phyloP scores from a whole-genome alignment of 2,888 invertebrate genomes.

The Meganola albula region DNA sequence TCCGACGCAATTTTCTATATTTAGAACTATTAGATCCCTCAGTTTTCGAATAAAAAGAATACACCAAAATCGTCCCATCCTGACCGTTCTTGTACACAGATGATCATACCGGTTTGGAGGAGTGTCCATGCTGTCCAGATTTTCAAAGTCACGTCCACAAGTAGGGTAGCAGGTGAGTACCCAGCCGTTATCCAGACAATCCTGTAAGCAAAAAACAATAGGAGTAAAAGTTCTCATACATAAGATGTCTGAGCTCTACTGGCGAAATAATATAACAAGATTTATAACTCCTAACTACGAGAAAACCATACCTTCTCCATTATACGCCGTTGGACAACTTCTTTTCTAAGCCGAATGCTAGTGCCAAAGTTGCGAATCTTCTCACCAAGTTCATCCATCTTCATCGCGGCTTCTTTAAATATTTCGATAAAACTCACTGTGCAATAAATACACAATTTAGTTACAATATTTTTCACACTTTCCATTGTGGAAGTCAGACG shows the following conservation, averaged over 20 bases:
- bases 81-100: no score
- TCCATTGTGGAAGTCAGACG: not conserved
- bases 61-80: no score
- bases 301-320: slow-evolving; percentile 39
- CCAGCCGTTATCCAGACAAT: slow-evolving; percentile 80
- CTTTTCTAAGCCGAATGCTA: slow-evolving; percentile 42
- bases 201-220: slow-evolving; percentile 35
- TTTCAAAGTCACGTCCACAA: slow-evolving; percentile 76
- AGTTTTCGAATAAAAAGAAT: no score
- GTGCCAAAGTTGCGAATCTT: slow-evolving; percentile 46
- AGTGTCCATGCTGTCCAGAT: slow-evolving; percentile 75
- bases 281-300: no score
- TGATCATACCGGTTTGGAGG: slow-evolving; percentile 83
- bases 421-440: slow-evolving; percentile 78
- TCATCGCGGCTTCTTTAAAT: slow-evolving; percentile 61
- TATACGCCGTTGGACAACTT: slow-evolving; percentile 49
- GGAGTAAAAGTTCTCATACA: no score
- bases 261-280: no score
- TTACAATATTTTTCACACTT: not conserved
- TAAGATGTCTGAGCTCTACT: no score
- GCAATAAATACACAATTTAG: slow-evolving; percentile 18
- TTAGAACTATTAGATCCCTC: no score
- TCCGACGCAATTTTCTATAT: no score
- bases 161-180: slow-evolving; percentile 79
- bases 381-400: slow-evolving; percentile 48